Percentiles rank a stretch among this genome's conserved stretches.
These are phyloP conservation scores for Druon quercuslanigerum DNA, from an alignment of 1,140 invertebrate species.

Conservation along the genomic window DNA sequence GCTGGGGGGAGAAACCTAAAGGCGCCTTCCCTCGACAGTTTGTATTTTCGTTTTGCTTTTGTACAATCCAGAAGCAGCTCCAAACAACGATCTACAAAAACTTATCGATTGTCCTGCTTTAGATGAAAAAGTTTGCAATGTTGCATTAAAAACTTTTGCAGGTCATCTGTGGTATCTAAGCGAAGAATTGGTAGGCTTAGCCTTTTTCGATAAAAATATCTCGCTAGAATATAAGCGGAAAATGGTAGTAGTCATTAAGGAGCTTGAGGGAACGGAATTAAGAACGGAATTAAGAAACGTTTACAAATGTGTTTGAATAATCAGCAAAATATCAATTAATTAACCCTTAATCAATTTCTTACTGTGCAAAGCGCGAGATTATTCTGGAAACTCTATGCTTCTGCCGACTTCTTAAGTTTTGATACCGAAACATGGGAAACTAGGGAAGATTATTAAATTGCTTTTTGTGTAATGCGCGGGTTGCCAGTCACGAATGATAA, in stretches of 20 bases:
- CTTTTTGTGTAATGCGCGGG: background rate
- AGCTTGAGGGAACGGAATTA: no score
- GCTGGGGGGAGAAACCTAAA: no score
- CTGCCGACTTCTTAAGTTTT: background rate
- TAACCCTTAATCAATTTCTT: background rate
- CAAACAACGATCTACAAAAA: conserved; percentile 29
- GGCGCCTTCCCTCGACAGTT: conserved; percentile 9
- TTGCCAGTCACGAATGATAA: conserved; percentile 20
- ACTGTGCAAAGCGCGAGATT: background rate
- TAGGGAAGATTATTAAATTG: background rate
- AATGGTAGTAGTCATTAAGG: no score
- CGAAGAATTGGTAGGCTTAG: no score
- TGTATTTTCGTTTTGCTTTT: conserved; percentile 38
- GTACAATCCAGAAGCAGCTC: background rate
- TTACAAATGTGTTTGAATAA: conserved; percentile 26
- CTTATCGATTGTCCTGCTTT: background rate
- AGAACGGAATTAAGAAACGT: no score
- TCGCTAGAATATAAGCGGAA: no score
- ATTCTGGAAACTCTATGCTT: no score
- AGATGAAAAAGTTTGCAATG: background rate
- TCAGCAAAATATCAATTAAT: background rate
- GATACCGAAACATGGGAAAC: conserved; percentile 2
- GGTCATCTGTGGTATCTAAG: no score
- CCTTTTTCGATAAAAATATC: no score
- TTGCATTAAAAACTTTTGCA: background rate